phyloP scores from a whole-genome alignment of 2,888 invertebrate species.

The Pimpla rufipes region DNA sequence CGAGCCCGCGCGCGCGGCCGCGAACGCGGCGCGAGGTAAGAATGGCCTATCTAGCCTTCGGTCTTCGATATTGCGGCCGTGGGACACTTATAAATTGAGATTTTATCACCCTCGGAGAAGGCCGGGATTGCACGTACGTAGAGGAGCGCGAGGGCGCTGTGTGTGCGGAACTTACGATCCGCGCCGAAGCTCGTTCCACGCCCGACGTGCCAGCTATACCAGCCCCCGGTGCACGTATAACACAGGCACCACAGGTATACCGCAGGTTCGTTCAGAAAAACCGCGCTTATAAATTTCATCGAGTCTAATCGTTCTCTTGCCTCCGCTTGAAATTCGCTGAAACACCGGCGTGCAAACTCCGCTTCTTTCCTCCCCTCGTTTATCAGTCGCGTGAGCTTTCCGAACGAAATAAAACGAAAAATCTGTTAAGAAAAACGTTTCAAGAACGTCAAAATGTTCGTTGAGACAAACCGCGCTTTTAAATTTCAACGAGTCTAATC shows the following conservation, averaged over 20 bases:
- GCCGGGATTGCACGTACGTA: conserved; percentile 55
- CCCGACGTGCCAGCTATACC: conserved; percentile 33
- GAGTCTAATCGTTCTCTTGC: conserved; percentile 62
- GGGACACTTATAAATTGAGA: conserved; percentile 85
- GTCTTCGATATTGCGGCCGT: conserved; percentile 84
- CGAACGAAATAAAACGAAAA: conserved; percentile 46
- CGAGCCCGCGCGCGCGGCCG: conserved; percentile 65
- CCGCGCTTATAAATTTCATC: conserved; percentile 64
- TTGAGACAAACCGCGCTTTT: conserved; percentile 60
- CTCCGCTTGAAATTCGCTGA: conserved; percentile 50
- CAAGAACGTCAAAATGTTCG: no score
- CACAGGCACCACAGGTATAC: conserved; percentile 16
- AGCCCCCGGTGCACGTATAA: conserved; percentile 3
- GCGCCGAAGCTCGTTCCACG: conserved; percentile 54
- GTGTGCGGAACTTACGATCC: conserved; percentile 55
- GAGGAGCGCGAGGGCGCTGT: conserved; percentile 20
- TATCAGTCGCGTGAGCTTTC: conserved; percentile 50
- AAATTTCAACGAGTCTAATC: conserved; percentile 65
- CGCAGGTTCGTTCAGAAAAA: conserved; percentile 41
- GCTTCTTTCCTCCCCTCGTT: conserved; percentile 37
- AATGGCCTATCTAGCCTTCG: conserved; percentile 82
- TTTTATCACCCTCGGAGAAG: conserved; percentile 80
- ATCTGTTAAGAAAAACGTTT: neutral
- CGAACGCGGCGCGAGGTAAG: conserved; percentile 67
- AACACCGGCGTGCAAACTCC: conserved; percentile 47